Conservation (phyloP, 2,797 vertebrate genomes). For the Nyctibius grandis region DNA sequence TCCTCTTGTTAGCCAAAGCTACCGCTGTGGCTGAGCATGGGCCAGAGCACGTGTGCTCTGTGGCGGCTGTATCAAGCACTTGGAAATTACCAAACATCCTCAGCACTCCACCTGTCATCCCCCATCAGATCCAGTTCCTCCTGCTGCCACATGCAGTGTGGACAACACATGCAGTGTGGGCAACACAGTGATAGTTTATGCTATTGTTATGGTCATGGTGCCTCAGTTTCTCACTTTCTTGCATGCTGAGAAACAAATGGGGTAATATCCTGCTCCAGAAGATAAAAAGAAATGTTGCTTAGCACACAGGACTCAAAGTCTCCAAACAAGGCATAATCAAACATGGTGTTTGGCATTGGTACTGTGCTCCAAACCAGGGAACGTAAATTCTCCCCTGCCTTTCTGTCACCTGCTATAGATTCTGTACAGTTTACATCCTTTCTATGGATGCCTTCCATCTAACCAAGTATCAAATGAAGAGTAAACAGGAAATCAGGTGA, state of each 20-base stretch:
- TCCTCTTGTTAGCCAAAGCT: neutral
- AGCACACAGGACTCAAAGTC: neutral
- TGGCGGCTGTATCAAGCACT: neutral
- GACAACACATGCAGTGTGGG: neutral
- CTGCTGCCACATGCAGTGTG: neutral
- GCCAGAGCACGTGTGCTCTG: neutral
- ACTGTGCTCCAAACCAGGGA: neutral
- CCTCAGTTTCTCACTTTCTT: neutral
- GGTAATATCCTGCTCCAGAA: neutral
- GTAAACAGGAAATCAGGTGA: neutral
- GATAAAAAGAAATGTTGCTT: neutral
- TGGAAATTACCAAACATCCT: neutral
- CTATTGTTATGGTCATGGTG: accelerated
- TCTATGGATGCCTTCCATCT: neutral
- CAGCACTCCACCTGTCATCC: neutral
- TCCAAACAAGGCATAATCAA: neutral
- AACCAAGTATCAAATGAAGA: neutral
- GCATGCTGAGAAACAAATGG: neutral
- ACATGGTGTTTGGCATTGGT: neutral
- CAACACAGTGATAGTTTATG: accelerated
- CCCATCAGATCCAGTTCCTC: neutral
- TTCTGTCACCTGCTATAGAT: neutral
- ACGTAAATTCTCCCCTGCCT: neutral
- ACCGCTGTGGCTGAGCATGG: accelerated
- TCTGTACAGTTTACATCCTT: neutral